A percentile compares a stretch with the other conserved stretches of the same genome.
phyloP scores from a whole-genome alignment of 2,797 vertebrate genomes.

The Cirrhinus mrigala region DNA sequence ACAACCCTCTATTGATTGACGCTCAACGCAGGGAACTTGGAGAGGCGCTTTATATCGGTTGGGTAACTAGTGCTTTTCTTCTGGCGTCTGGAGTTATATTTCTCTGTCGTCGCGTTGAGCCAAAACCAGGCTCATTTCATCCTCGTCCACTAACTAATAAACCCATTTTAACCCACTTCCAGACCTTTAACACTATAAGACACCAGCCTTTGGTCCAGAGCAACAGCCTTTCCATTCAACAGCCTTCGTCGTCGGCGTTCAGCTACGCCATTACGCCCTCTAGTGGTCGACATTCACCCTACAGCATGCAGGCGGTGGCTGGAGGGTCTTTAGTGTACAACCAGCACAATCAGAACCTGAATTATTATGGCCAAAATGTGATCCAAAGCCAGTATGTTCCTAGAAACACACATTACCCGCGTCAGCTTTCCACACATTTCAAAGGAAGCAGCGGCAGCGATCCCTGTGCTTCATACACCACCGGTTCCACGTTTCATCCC shows the following conservation, averaged over 20 bases:
- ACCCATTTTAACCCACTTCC: slow-evolving; percentile 61
- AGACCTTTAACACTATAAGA: slow-evolving; percentile 62
- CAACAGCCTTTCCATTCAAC: slow-evolving; percentile 52
- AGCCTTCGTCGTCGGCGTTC: slow-evolving; percentile 44
- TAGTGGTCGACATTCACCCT: slow-evolving; percentile 56
- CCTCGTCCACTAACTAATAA: slow-evolving; percentile 57
- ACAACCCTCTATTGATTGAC: slow-evolving; percentile 67
- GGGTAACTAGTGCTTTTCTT: slow-evolving; percentile 73
- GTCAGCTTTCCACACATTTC: slow-evolving; percentile 55
- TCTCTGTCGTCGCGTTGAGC: slow-evolving; percentile 73
- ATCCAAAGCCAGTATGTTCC: slow-evolving; percentile 59
- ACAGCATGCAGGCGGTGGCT: slow-evolving; percentile 53
- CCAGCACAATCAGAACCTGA: slow-evolving; percentile 47
- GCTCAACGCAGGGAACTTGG: slow-evolving; percentile 81
- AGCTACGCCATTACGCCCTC: slow-evolving; percentile 52
- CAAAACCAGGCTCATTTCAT: slow-evolving; percentile 65
- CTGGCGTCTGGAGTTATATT: slow-evolving; percentile 78
- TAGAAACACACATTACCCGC: slow-evolving; percentile 59
- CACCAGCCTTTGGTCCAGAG: slow-evolving; percentile 56
- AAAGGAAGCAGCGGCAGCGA: slow-evolving; percentile 41
- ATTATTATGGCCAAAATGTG: slow-evolving; percentile 56
- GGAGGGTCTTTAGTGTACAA: slow-evolving; percentile 63
- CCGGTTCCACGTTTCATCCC: slow-evolving; percentile 65
- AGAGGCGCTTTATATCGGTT: slow-evolving; percentile 82
- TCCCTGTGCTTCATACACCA: slow-evolving; percentile 58